Evolutionary conservation across 2,113 vertebrate genomes (phyloP).

Genomic region (Anas platyrhynchos): DNA sequence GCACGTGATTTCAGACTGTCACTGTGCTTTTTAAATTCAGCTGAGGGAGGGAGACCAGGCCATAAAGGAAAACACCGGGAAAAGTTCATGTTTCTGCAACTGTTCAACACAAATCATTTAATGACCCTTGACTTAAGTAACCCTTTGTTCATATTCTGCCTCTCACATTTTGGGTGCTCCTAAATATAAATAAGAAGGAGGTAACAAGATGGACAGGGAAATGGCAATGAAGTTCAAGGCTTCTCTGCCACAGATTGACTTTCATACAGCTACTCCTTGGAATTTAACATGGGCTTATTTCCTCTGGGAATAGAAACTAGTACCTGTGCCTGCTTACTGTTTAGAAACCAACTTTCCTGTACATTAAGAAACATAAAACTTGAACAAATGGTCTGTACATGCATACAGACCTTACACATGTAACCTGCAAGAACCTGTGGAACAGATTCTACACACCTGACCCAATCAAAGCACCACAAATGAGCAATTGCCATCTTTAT

Average conservation of each 20-base stretch:
- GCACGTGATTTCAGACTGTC: constrained; percentile 72
- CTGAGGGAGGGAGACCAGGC: not conserved
- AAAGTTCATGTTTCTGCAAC: not conserved
- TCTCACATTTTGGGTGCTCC: not conserved
- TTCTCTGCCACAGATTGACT: not conserved
- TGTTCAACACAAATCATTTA: not conserved
- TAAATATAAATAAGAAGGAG: not conserved
- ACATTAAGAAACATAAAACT: not conserved
- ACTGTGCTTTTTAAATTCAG: constrained; percentile 39
- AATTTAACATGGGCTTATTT: constrained; percentile 28
- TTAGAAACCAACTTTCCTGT: not conserved
- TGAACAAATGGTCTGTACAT: not conserved
- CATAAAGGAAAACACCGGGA: not conserved
- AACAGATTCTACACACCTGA: not conserved
- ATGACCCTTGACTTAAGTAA: not conserved
- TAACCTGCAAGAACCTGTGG: not conserved
- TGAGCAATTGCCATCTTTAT: not conserved
- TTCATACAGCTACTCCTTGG: not conserved
- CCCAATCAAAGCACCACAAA: not conserved
- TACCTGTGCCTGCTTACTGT: not conserved
- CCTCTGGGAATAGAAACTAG: not conserved
- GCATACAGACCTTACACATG: not conserved
- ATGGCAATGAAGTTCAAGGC: not conserved
- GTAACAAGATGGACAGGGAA: not conserved
- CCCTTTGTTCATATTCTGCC: not conserved